Conservation (phyloP, 2,888 invertebrate genomes). For the Seira ritae region DNA sequence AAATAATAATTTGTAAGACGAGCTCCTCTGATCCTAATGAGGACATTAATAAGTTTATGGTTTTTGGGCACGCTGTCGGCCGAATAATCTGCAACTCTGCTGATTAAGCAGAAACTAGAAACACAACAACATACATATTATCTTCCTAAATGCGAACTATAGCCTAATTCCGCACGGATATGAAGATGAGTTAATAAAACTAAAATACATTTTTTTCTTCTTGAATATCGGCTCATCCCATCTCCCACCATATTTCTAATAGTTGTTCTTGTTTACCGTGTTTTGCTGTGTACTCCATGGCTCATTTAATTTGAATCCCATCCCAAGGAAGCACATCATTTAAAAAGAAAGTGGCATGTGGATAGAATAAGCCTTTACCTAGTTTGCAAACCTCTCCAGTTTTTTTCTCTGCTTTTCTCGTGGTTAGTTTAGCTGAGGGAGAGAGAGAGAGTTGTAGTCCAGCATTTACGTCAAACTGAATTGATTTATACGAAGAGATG, state of each 20-base stretch:
- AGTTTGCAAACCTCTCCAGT: constrained; percentile 4
- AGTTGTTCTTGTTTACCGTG: neutral
- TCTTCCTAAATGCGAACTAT: no score
- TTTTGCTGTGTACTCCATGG: constrained; percentile 36
- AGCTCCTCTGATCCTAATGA: constrained; percentile 27
- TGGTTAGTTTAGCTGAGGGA: constrained; percentile 14
- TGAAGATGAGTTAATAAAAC: neutral
- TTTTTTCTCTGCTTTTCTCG: constrained; percentile 12
- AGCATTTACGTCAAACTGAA: constrained; percentile 57
- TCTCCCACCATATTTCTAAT: neutral
- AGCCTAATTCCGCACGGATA: no score
- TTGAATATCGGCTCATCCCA: neutral
- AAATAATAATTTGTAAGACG: constrained; percentile 1
- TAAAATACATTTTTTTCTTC: neutral
- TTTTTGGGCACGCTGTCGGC: constrained; percentile 28
- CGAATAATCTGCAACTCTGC: neutral
- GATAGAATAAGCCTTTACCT: neutral
- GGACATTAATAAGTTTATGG: constrained; percentile 38
- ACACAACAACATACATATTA: no score
- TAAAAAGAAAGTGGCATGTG: constrained; percentile 21
- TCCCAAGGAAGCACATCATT: neutral
- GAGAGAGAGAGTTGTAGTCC: constrained; percentile 18
- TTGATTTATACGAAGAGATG: constrained; percentile 59
- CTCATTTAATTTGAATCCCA: constrained; percentile 57
- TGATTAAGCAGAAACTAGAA: no score